These are phyloP conservation scores for Dyspetes luteomarginatus DNA, from an alignment of 2,888 invertebrate species.

Conservation along the genomic window DNA sequence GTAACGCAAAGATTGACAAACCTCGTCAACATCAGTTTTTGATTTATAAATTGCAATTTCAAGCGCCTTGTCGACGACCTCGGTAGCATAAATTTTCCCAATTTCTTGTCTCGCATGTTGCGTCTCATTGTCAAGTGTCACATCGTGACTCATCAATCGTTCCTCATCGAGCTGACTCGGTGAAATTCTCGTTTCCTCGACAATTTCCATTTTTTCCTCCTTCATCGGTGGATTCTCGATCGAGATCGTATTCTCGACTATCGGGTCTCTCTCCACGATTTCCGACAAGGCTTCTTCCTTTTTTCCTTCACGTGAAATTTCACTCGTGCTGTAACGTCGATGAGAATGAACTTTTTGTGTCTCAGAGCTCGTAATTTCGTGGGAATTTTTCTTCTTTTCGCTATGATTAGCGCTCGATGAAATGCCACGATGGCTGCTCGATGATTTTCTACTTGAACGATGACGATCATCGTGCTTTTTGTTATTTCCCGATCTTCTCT, in stretches of 20 bases:
- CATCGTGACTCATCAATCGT: not conserved
- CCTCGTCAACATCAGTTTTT: slow-evolving; percentile 81
- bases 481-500: slow-evolving; percentile 68
- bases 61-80: slow-evolving; percentile 81
- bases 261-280: not conserved
- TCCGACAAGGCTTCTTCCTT: slow-evolving; percentile 23
- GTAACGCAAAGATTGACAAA: slow-evolving; percentile 79
- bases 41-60: slow-evolving; percentile 82
- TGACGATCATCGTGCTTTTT: slow-evolving; percentile 77
- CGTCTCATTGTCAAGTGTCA: slow-evolving; percentile 69
- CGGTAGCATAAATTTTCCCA: slow-evolving; percentile 79
- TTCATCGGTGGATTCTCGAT: slow-evolving; percentile 5
- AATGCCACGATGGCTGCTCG: slow-evolving; percentile 64
- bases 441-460: slow-evolving; percentile 74
- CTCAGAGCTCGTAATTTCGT: slow-evolving; percentile 45
- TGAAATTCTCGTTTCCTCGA: not conserved
- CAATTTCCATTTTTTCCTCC: not conserved
- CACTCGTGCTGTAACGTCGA: slow-evolving; percentile 46
- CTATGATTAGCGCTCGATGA: slow-evolving; percentile 61
- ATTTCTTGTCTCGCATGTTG: slow-evolving; percentile 73
- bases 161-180: not conserved
- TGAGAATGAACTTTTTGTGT: slow-evolving; percentile 34
- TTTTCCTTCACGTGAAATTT: slow-evolving; percentile 20
- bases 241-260: not conserved
- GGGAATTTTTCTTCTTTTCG: slow-evolving; percentile 73